These are phyloP conservation scores for Drosophila carrolli DNA, from an alignment of 1,140 invertebrate species.

Conservation along the genomic window DNA sequence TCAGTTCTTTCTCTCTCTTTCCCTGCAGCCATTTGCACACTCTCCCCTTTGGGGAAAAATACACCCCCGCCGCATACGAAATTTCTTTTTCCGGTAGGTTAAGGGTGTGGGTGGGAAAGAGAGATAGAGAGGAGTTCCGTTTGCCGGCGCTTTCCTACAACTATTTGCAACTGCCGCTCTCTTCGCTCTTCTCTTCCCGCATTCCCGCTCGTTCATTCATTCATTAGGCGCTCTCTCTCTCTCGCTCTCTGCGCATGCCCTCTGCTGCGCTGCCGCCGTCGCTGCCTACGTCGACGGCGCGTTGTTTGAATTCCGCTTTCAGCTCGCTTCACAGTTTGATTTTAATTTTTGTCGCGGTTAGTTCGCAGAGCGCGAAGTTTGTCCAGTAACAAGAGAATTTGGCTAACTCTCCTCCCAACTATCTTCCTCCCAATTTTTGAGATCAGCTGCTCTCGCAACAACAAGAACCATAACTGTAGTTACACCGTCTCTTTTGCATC, in stretches of 20 bases:
- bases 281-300: slow-evolving; percentile 30
- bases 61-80: slow-evolving; percentile 61
- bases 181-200: slow-evolving; percentile 19
- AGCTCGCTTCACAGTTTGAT: slow-evolving; percentile 66
- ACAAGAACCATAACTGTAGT: slow-evolving; percentile 38
- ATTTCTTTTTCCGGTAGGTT: slow-evolving; percentile 48
- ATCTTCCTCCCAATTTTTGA: slow-evolving; percentile 30
- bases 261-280: slow-evolving; percentile 24
- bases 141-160: slow-evolving; percentile 74
- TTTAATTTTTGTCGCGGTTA: slow-evolving; percentile 74
- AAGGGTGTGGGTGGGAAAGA: slow-evolving; percentile 38
- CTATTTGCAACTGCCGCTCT: slow-evolving; percentile 47
- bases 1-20: slow-evolving; percentile 38
- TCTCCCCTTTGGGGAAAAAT: slow-evolving; percentile 51
- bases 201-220: slow-evolving; percentile 65
- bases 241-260: slow-evolving; percentile 40
- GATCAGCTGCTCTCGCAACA: slow-evolving; percentile 48
- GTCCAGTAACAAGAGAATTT: slow-evolving; percentile 11
- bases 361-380: slow-evolving; percentile 60
- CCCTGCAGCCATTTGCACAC: neutral
- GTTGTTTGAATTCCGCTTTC: slow-evolving; percentile 63
- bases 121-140: slow-evolving; percentile 34
- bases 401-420: slow-evolving; percentile 31
- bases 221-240: slow-evolving; percentile 34
- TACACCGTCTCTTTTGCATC: slow-evolving; percentile 21